Evolutionary conservation across 2,797 vertebrate species (phyloP).

Genomic region (Champsocephalus gunnari): DNA sequence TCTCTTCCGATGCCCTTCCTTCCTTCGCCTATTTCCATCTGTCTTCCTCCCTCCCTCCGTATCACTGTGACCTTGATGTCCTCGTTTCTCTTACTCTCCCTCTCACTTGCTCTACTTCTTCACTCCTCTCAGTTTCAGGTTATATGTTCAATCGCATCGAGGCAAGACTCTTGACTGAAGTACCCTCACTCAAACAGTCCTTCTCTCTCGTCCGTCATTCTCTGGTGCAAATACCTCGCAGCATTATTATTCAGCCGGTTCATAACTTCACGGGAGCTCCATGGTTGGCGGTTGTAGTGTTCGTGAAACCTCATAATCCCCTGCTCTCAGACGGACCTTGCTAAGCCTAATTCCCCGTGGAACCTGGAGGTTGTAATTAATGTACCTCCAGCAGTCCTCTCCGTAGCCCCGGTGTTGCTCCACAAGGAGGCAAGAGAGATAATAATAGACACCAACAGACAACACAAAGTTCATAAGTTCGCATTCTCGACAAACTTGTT

Average conservation of each 20-base stretch:
- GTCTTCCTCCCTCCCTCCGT: background rate
- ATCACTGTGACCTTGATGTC: conserved; percentile 56
- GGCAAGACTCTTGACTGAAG: conserved; percentile 46
- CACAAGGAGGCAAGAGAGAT: conserved; percentile 38
- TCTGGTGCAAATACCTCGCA: conserved; percentile 21
- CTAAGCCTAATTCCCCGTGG: conserved; percentile 57
- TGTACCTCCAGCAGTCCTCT: conserved; percentile 11
- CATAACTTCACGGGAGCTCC: conserved; percentile 53
- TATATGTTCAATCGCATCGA: conserved; percentile 58
- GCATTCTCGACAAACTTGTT: background rate
- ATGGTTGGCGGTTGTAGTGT: conserved; percentile 39
- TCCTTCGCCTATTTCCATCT: too few species aligned
- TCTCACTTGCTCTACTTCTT: conserved; percentile 6
- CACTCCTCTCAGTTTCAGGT: conserved; percentile 59
- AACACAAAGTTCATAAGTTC: too few species aligned
- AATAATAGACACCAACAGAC: conserved; percentile 1
- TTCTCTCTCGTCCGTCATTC: conserved; percentile 8
- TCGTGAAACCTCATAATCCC: conserved; percentile 62
- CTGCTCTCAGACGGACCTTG: conserved; percentile 35
- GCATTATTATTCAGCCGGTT: conserved; percentile 54
- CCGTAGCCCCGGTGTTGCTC: conserved; percentile 7
- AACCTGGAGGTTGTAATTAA: conserved; percentile 62
- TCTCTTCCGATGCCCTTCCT: too few species aligned
- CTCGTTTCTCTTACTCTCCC: conserved; percentile 23
- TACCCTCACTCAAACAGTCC: background rate